Percentiles rank a stretch among this genome's conserved stretches.
phyloP scores from a whole-genome alignment of 53 echinoderm and acorn worm species.

The Crossaster papposus region DNA sequence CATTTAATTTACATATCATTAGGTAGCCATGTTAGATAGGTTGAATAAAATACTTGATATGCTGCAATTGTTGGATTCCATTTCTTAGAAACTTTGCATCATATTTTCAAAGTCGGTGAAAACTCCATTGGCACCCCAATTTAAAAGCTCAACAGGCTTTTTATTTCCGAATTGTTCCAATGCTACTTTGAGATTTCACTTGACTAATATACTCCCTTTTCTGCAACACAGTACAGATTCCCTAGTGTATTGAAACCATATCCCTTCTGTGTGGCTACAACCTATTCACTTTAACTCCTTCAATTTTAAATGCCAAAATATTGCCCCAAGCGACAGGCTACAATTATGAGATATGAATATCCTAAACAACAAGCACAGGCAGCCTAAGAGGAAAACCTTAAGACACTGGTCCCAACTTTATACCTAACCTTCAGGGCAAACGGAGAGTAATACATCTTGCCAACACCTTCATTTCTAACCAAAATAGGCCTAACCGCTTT shows the following conservation, averaged over 20 bases:
- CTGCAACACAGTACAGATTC: not conserved
- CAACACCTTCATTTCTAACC: constrained; percentile 9
- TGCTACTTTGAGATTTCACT: constrained; percentile 12
- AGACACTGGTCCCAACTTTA: not conserved
- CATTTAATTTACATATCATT: too few relatives aligned
- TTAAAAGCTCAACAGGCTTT: not conserved
- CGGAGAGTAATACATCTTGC: constrained; percentile 28
- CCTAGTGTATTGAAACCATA: constrained; percentile 35
- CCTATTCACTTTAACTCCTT: constrained; percentile 16
- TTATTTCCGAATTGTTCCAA: not conserved
- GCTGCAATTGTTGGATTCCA: too few relatives aligned
- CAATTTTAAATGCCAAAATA: constrained; percentile 17
- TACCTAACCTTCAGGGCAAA: constrained; percentile 36
- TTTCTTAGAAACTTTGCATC: too few relatives aligned
- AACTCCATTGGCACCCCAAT: too few relatives aligned
- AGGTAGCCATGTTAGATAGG: too few relatives aligned
- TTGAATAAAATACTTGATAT: too few relatives aligned
- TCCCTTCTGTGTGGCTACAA: not conserved
- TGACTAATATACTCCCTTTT: not conserved
- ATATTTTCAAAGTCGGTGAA: too few relatives aligned
- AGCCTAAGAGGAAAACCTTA: not conserved
- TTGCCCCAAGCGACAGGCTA: constrained; percentile 13
- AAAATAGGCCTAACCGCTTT: not conserved
- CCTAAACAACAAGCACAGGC: constrained; percentile 11
- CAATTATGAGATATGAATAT: constrained; percentile 18